Base-by-base conservation (phyloP, 2,888 invertebrate species). In the Amblyteles armatorius region DNA sequence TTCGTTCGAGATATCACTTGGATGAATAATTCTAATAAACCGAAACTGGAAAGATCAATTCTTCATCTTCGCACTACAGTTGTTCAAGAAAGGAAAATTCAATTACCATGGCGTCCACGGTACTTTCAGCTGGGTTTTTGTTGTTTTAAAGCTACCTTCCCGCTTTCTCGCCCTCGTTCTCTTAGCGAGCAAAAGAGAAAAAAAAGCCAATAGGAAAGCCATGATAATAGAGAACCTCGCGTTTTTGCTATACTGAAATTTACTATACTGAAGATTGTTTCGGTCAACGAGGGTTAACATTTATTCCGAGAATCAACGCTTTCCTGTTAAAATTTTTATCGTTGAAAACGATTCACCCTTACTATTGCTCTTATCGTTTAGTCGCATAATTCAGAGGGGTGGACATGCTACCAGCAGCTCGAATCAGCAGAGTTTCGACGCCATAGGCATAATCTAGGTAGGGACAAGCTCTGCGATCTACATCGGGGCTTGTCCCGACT, bases 381-480 rank as follows among this genome's bases (percentile, higher is more conserved):
- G 11, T 40, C 0, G 11, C 11, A 40, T 11, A 40, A 40, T 40
- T 1, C 40, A 5, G 9, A 40, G 40, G 40, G 4, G 11, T 40
- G 11, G 40, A 11, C 40, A 0, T 13, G 29, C 57, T 57, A 65
- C 7, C n/a, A 6, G 60, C 36, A 73, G 33, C 13, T 52, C 16
- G n/a, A 52, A 40, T 40, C 40, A 5, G 52, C 16, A 36, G 44
- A n/a, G 74, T 48, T 67, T 33, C 90, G 91, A 91, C 92, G 92
- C 92, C 92, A 92, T 88, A 86, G 85, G 86, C 90, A 87, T 91
- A 91, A 92, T 92, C 90, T 91, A 89, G 92, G 92, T 92, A 92
- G 90, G 92, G 88, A 91, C 89, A 84, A 87, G 88, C 89, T 90
- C 84, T 89, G 68, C 40, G 92, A 91, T 92, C 92, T 88, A 92